phyloP scores from a whole-genome alignment of 2,113 vertebrate genomes.

The Lagopus leucura region DNA sequence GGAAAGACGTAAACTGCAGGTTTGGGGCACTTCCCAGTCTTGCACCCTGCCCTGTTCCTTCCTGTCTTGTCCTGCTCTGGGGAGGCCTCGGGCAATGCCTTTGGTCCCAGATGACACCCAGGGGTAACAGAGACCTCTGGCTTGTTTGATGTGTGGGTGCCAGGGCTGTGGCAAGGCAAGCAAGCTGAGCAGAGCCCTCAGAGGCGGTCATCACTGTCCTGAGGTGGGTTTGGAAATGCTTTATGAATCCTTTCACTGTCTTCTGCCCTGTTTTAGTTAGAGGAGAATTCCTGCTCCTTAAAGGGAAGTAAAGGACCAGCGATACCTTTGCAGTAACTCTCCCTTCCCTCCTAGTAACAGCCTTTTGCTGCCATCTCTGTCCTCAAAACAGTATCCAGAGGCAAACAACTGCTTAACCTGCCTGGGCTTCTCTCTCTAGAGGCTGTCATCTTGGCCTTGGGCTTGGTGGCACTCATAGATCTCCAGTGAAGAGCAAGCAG shows the following conservation, averaged over 20 bases:
- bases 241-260: not conserved
- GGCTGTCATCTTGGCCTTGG: not conserved
- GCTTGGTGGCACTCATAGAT: not conserved
- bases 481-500: not conserved
- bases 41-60: not conserved
- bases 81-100: not conserved
- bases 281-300: not conserved
- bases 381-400: not conserved
- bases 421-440: not conserved
- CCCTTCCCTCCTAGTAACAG: not conserved
- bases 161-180: not conserved
- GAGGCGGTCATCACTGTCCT: not conserved
- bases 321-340: not conserved
- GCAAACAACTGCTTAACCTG: too few relatives aligned
- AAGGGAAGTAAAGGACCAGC: not conserved
- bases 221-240: not conserved
- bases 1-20: not conserved
- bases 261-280: not conserved
- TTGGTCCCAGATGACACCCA: not conserved
- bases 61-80: not conserved
- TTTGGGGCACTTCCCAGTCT: fast-evolving
- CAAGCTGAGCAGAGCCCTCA: not conserved
- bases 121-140: not conserved
- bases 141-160: not conserved
- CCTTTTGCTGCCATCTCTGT: not conserved